phyloP scores from a whole-genome alignment of 2,888 invertebrate genomes.

The Nipponacmea schrenckii region DNA sequence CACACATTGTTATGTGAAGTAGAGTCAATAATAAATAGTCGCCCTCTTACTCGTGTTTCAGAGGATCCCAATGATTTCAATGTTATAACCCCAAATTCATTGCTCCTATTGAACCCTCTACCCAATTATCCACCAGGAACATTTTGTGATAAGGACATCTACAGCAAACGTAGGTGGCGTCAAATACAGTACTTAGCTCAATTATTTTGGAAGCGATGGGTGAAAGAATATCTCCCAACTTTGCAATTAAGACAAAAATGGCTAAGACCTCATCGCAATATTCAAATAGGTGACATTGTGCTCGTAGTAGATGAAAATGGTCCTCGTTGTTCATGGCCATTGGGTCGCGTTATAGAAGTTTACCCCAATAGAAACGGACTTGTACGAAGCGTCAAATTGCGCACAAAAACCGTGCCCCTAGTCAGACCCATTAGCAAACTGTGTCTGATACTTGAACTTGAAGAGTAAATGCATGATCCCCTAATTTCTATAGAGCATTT shows the following conservation, averaged over 20 bases:
- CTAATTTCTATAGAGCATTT: not conserved
- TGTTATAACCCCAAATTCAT: constrained; percentile 30
- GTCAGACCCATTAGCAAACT: constrained; percentile 10
- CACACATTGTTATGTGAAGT: constrained; percentile 32
- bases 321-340: constrained; percentile 16
- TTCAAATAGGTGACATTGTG: constrained; percentile 16
- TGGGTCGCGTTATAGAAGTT: constrained; percentile 12
- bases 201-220: constrained; percentile 22
- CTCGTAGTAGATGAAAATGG: constrained; percentile 13
- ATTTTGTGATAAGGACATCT: constrained; percentile 14
- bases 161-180: constrained; percentile 16
- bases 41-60: constrained; percentile 28
- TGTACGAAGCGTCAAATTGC: constrained; percentile 11
- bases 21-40: constrained; percentile 29
- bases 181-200: constrained; percentile 13
- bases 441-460: not conserved
- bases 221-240: constrained; percentile 15
- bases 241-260: constrained; percentile 23
- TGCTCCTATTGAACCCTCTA: constrained; percentile 16
- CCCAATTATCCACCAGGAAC: constrained; percentile 9
- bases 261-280: not conserved
- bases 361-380: constrained; percentile 16
- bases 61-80: constrained; percentile 24
- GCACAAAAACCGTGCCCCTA: constrained; percentile 4
- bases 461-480: not conserved